Evolutionary conservation across 2,113 vertebrate species (phyloP), one percentile per base, ranked within the genome.

Genomic region (Ameiurus melas): DNA sequence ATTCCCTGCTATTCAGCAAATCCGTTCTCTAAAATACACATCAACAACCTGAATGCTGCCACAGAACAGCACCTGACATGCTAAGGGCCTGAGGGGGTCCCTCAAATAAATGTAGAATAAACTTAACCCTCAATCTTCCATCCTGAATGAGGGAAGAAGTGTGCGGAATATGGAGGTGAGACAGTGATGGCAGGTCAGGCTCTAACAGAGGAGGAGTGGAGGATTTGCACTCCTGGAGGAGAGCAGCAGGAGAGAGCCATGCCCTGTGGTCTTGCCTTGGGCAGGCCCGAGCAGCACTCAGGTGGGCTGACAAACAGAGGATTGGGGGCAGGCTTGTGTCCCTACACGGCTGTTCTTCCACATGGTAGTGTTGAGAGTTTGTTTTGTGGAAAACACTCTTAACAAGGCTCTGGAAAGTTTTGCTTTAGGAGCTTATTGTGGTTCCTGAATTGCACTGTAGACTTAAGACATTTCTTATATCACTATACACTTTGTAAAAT

Each of bases 231-330:
- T 92, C 90, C 90, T 88, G 85, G 84, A 87, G 90, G 89, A 88
- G 84, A 77, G 93, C 94, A 94, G 93, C 93, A 91, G 90, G 94
- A 95, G 95, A 89, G 84, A 92, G 94, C 92, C 88, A 88, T 95
- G 92, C 95, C 96, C 95, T 93, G 94, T 95, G 95, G 96, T 94
- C 95, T 94, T 95, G 96, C 96, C 95, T 95, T 94, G 94, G 95
- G 96, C 96, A 93, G 95, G 92, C 92, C 95, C 95, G 93, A 93
- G 92, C 93, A 93, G 93, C 93, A 95, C 93, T 94, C 93, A 94
- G 93, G 94, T 95, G 94, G 94, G 94, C 92, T 95, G 95, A 93
- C 94, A 94, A 94, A 94, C 94, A 94, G 93, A 86, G 85, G 90
- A 91, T 92, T 89, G 91, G 93, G 90, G 90, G 89, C 89, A 87